Evolutionary conservation across 1,140 invertebrate species (phyloP), one percentile per base, ranked within the genome.

Genomic region (Oscheius sp.): DNA sequence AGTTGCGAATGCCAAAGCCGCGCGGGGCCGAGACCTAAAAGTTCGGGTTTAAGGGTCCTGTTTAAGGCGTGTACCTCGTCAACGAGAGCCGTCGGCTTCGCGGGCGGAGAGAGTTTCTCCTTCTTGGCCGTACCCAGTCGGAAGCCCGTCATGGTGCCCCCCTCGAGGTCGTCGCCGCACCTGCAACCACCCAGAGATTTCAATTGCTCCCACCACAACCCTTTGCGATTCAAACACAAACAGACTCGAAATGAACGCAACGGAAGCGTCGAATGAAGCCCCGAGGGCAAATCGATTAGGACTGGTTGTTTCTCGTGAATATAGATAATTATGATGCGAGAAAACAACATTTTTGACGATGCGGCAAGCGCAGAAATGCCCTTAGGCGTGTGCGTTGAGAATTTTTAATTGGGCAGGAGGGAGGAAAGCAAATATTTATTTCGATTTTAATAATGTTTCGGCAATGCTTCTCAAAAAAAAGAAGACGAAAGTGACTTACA

Each of bases 1-100:
- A 82, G 42, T 77, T 79, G 49, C 73, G 73, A 35, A 82, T 80
- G n/a, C 80, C 80, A 58, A 82, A 82, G 38, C 75, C 67, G 15
- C 61, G 69, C 46, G 63, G 38, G 52, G 75, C 67, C 34, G 75
- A 63, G 35, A 70, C 68, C 67, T 69, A 26, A 13, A 69, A 59
- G 36, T 65, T 26, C n/a, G 29, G 20, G 59, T 31, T 7, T 34
- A 4, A n/a, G n/a, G n/a, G 28, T 62, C 29, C 29, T 35, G 59
- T 15, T 31, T 2, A 45, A 2, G 10, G 49, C 10, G 26, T 34
- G 38, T 2, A 75, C 74, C 71, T 68, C 75, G 49, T 76, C 75
- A 29, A 76, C 75, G 31, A 76, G 73, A 42, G 75, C 73, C 42
- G 75, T 77, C 62, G 75, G 75, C 62, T 75, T 76, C 45, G 32